Evolutionary conservation across 2,113 vertebrate genomes (phyloP), one percentile per base, ranked within the genome.

Genomic region (Speoplatyrhinus poulsoni): DNA sequence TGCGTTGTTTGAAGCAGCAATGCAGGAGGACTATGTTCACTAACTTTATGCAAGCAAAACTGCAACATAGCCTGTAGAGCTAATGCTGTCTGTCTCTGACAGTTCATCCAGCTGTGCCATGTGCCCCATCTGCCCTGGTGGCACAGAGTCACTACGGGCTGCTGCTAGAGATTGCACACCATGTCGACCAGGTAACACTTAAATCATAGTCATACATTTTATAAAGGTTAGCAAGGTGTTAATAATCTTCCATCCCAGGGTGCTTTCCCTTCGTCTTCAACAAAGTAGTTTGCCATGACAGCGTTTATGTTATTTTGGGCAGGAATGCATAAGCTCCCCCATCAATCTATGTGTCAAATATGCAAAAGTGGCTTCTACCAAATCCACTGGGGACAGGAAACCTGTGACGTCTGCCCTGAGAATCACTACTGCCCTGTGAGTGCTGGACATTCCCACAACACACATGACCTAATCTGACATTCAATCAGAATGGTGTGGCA

Each of bases 391-490:
- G 95, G 95, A 52, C 88, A 89, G 74, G 93, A 94, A 58, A 90
- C 62, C 76, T 96, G 95, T 69, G 85, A 95, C 8, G 56, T 88
- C 11, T 96, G 95, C 72, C 95, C 95, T 17, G 91, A 94, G 69
- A 90, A 92, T 49, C 89, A 96, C 88, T 96, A 96, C 91, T 96
- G 95, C 69, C 95, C 95, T 3, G 95, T 96, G 87, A 95, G 95
- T 87, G 9, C 32, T 1, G 7, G 36, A 11, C 32, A 36, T 3
- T 16, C 4, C 15, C 15, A 7, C 55, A 19, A 1, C 12, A 59
- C 2, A 58, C 19, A 12, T 36, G 12, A 33, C 9, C 26, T 12
- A 4, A 4, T 36, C 9, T 59, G 9, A 12, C 6, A 36, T 33
- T 3, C 3, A n/a, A 13, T 57, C 56, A 59, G 13, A 56, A 10